A percentile compares a stretch with the other conserved stretches of the same genome.
Conservation (phyloP, 2,797 vertebrate species). For the Fratercula arctica region DNA sequence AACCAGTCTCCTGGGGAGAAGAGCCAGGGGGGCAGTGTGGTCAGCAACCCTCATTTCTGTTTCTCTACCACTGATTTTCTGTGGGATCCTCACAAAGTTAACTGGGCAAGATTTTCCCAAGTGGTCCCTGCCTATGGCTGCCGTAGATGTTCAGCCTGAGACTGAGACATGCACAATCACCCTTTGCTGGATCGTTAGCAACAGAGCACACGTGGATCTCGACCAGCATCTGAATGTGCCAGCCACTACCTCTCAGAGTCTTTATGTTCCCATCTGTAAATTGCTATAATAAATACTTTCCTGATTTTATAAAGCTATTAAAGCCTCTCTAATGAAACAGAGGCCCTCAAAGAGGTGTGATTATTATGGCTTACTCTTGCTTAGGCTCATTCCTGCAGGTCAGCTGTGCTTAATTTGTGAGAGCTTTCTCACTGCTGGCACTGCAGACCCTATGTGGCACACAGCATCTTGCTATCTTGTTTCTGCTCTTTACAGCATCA, state of each 20-base stretch:
- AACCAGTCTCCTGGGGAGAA: not conserved
- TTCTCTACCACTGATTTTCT: not conserved
- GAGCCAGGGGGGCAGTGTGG: not conserved
- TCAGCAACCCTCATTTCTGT: not conserved
- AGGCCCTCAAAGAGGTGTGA: not conserved
- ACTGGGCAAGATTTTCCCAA: not conserved
- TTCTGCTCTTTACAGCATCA: not conserved
- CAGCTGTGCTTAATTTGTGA: not conserved
- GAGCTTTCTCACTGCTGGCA: not conserved
- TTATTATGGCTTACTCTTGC: not conserved
- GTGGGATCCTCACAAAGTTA: not conserved
- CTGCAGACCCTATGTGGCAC: not conserved
- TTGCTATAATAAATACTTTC: not conserved
- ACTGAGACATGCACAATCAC: not conserved
- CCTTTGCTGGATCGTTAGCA: not conserved
- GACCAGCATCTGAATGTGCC: not conserved
- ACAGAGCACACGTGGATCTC: not conserved
- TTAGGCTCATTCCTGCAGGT: not conserved
- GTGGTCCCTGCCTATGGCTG: not conserved
- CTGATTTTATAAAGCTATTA: constrained; percentile 1
- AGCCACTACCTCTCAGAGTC: not conserved
- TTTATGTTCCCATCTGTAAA: not conserved
- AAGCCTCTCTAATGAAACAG: not conserved
- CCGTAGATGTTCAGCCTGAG: not conserved
- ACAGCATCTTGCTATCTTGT: not conserved